Evolutionary conservation across 2,113 vertebrate species (phyloP).

Genomic region (Eulemur macaco): DNA sequence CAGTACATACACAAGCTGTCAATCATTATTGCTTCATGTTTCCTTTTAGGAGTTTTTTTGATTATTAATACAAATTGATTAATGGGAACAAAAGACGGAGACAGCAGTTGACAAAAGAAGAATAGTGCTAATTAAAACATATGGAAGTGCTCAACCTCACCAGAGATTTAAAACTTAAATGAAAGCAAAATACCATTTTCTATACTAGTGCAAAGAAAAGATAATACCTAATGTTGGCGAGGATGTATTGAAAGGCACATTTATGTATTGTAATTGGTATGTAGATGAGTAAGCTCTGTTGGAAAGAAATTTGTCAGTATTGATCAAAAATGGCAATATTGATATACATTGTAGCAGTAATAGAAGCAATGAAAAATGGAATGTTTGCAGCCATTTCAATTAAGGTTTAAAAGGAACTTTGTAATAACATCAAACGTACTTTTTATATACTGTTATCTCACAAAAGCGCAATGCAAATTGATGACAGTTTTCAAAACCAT

Average conservation of each 20-base stretch:
- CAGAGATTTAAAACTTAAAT: background rate
- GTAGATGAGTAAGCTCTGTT: background rate
- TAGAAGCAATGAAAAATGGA: background rate
- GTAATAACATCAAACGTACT: background rate
- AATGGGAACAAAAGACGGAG: conserved; percentile 7
- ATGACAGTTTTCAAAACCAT: conserved; percentile 29
- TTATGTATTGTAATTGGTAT: background rate
- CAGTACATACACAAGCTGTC: background rate
- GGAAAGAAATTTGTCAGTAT: conserved; percentile 3
- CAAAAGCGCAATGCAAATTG: background rate
- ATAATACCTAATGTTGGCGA: background rate
- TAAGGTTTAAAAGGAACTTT: conserved; percentile 11
- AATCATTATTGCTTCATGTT: background rate
- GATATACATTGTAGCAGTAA: background rate
- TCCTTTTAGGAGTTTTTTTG: background rate
- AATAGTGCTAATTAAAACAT: background rate
- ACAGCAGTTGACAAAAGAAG: background rate
- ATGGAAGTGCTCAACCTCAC: background rate
- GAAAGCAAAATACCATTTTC: background rate
- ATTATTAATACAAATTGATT: background rate
- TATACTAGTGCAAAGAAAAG: background rate
- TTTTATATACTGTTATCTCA: background rate
- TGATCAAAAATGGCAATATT: background rate
- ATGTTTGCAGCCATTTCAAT: background rate
- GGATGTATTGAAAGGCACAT: background rate